Evolutionary conservation across 2,888 invertebrate genomes (phyloP), one percentile per base, ranked within the genome.

Genomic region (Cephalotes varians): DNA sequence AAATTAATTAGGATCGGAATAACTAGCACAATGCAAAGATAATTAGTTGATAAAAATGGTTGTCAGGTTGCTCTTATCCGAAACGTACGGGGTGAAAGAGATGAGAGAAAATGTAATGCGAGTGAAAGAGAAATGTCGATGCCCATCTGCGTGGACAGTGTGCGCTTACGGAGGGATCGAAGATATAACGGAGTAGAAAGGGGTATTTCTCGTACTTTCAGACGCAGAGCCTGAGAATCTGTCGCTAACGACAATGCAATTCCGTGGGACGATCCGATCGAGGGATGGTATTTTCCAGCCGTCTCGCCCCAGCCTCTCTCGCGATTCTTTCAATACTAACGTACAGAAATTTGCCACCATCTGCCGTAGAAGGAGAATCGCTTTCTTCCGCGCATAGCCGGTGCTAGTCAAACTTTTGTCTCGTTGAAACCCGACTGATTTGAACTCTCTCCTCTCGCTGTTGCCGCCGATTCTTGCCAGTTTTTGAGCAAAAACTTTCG

Each of bases 181-280:
- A 10, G 54, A 47, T 54, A 37, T 28, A 51, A 56, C 54, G 37
- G 58, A 28, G 65, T 25, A 65, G 31, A 60, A 44, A 80, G 67
- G 81, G 37, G 9, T 37, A 65, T 81, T 73, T 76, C 65, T 51
- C 31, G 47, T 65, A 56, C 67, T 80, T 65, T 10, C 31, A 25
- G 44, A 81, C 51, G 67, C 79, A 83, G n/a, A n/a, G 67, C 62
- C 25, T 18, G 65, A 83, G 76, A 67, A 80, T 85, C 81, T 82
- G 60, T 25, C 72, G 79, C 80, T 87, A 87, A 87, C 85, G 87
- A 83, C 81, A 83, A 83, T 81, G 79, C 79, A 83, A 87, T 87
- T 87, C 49, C 71, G 31, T 69, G 65, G 28, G 44, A 60, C 73
- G 71, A 84, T 81, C 73, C 74, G 21, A n/a, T 34, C 51, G 47